Percentiles rank a stretch among this genome's conserved stretches.
phyloP scores from a whole-genome alignment of 2,888 invertebrate genomes.

The Clivina fossor region DNA sequence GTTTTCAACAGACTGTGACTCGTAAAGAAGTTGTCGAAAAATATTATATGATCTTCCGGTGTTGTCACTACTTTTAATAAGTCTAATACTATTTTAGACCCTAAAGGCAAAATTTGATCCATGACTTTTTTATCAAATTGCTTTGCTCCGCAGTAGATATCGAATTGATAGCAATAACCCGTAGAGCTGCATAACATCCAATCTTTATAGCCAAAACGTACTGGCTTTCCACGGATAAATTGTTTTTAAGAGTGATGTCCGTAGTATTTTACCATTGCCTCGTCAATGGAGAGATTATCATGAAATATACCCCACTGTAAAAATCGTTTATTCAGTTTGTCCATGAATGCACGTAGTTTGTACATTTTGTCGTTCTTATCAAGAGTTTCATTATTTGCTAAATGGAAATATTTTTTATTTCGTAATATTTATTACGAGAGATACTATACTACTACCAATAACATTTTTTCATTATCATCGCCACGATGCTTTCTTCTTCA shows the following conservation, averaged over 20 bases:
- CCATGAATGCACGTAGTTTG: constrained; percentile 38
- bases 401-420: constrained; percentile 35
- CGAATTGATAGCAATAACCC: constrained; percentile 41
- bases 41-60: constrained; percentile 31
- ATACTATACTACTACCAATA: too few relatives aligned
- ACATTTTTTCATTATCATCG: too few relatives aligned
- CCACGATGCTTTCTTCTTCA: too few relatives aligned
- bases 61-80: constrained; percentile 27
- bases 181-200: constrained; percentile 42
- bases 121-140: constrained; percentile 34
- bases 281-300: constrained; percentile 39
- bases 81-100: constrained; percentile 37
- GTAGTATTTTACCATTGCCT: constrained; percentile 41
- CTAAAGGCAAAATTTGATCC: constrained; percentile 27
- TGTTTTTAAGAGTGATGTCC: constrained; percentile 42
- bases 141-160: constrained; percentile 39
- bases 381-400: constrained; percentile 32
- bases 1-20: constrained; percentile 28
- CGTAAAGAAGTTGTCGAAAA: constrained; percentile 38
- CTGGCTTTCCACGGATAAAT: constrained; percentile 43
- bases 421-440: too few relatives aligned
- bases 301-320: constrained; percentile 40
- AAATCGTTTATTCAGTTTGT: constrained; percentile 37
- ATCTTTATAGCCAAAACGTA: constrained; percentile 44
- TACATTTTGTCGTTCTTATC: constrained; percentile 36